Evolutionary conservation across 2,797 vertebrate genomes (phyloP).

Genomic region (Scolopax bukidnonensis): DNA sequence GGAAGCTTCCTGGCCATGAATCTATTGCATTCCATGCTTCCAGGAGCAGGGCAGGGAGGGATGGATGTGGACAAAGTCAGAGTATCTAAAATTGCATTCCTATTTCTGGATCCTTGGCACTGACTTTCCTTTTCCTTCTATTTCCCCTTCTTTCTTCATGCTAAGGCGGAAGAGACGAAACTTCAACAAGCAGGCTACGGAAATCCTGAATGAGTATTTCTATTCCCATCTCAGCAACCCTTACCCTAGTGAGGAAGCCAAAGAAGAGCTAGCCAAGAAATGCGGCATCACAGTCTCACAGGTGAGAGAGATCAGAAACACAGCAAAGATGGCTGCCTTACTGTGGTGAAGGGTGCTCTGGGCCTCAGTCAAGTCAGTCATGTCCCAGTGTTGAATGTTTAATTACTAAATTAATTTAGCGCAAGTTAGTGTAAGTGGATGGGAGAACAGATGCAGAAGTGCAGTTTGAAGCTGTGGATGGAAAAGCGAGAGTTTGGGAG

Average conservation of each 20-base stretch:
- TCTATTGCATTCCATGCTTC: neutral
- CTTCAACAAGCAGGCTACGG: conserved; percentile 99
- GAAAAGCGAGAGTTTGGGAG: neutral
- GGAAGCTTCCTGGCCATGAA: neutral
- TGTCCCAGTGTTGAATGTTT: neutral
- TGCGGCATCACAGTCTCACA: conserved; percentile 98
- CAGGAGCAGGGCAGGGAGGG: neutral
- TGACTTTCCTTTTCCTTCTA: conserved; percentile 31
- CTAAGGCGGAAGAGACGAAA: conserved; percentile 96
- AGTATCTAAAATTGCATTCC: neutral
- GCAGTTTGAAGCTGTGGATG: neutral
- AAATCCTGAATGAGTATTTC: conserved; percentile 99
- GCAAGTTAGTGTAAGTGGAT: neutral
- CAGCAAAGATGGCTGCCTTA: neutral
- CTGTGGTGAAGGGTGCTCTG: neutral
- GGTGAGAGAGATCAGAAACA: conserved; percentile 77
- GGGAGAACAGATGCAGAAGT: neutral
- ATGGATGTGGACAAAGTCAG: neutral
- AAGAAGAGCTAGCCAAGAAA: conserved; percentile 99
- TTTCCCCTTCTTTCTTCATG: neutral
- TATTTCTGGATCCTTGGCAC: neutral
- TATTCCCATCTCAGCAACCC: conserved; percentile 99
- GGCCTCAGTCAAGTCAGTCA: neutral
- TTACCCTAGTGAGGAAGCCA: conserved; percentile 98
- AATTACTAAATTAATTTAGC: neutral